Evolutionary conservation across 2,888 invertebrate species (phyloP), one percentile per base, ranked within the genome.

Genomic region (Myathropa florea): DNA sequence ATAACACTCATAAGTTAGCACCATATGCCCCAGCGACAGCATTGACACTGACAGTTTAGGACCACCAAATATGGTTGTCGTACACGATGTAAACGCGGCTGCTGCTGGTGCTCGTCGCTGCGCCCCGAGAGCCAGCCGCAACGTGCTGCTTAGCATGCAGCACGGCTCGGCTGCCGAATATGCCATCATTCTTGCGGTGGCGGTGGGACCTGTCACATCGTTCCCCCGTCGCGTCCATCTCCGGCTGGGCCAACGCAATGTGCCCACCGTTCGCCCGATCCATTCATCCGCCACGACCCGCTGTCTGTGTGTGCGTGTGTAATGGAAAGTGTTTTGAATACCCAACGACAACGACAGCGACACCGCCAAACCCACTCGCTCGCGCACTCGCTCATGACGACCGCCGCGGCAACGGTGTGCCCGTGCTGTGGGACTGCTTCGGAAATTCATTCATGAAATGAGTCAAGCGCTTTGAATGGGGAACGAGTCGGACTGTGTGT

Each of bases 41-140:
- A 21, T 23, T 63, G 64, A 71, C 75, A 57, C 70, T 70, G 65
- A 75, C 71, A 67, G 76, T 76, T 81, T 68, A 68, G 77, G 55
- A 81, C 72, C 68, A 73, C 85, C 85, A 85, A 85, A 82, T 85
- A 82, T 81, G 85, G 85, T 55, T 55, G 85, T 82, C 64, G 36
- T 55, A 85, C 85, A 85, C 59, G 85, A 73, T 85, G 85, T 85
- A 85, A 85, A 82, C 77, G 77, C 85, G 46, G 18, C 46, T 7
- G 18, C 18, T 46, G 46, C 46, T 46, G 39, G 39, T 85, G 68
- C 79, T 72, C 72, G 60, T 53, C 64, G 72, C 14, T 61, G 46
- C 18, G 30, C 33, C 60, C 73, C 59, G 63, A 85, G 70, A 18
- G 28, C 63, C 46, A 71, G 10, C 64, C 18, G 46, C 67, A 63